Evolutionary conservation across 2,113 vertebrate species (phyloP).

Genomic region (Poicephalus meyeri): DNA sequence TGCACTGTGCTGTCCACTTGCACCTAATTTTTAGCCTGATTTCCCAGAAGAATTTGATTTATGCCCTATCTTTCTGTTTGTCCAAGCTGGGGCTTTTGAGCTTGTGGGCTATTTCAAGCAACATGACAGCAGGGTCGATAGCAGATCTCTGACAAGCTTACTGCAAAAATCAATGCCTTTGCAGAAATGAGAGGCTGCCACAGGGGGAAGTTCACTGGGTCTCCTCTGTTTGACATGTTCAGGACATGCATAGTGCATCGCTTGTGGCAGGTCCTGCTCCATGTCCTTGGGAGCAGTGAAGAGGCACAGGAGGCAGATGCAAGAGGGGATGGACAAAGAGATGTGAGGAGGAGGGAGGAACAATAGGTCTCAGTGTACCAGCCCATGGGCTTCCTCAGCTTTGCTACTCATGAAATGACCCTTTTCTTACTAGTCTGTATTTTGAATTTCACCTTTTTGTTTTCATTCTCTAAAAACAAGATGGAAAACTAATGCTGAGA

Average conservation of each 20-base stretch:
- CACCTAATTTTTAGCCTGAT: neutral
- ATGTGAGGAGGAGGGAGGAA: rapidly evolving
- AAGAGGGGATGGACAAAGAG: neutral
- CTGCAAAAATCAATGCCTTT: neutral
- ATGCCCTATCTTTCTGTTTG: neutral
- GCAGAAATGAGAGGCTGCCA: neutral
- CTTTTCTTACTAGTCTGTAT: neutral
- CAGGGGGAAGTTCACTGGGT: rapidly evolving
- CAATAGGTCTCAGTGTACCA: neutral
- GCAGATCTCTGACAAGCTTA: neutral
- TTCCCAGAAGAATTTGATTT: neutral
- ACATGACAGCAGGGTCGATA: neutral
- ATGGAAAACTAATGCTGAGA: neutral
- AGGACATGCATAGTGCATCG: rapidly evolving
- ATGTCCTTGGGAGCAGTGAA: neutral
- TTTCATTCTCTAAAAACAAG: neutral
- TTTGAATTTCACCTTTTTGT: neutral
- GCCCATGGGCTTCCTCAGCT: neutral
- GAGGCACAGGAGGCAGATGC: neutral
- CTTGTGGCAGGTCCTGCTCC: rapidly evolving
- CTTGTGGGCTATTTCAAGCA: neutral
- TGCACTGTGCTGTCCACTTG: neutral
- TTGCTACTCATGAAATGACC: neutral
- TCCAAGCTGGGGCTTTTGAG: neutral
- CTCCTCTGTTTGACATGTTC: rapidly evolving